Percentiles rank a stretch among this genome's conserved stretches.
phyloP scores from a whole-genome alignment of 2,797 vertebrate genomes.

The Carduelis carduelis region DNA sequence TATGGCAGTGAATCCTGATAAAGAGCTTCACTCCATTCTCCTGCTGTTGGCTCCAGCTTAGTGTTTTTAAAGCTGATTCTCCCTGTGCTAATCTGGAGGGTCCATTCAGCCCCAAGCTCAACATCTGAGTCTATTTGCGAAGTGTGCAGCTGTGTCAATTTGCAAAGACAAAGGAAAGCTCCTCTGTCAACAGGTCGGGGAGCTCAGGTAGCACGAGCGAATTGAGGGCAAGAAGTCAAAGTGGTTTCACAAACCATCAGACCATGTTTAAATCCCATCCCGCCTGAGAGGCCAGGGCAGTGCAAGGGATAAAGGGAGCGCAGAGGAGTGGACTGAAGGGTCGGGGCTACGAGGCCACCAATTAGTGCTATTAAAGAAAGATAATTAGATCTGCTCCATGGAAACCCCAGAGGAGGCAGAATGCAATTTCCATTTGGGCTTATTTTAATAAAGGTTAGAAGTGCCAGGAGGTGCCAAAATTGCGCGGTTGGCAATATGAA shows the following conservation, averaged over 20 bases:
- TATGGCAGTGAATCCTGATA: constrained; percentile 63
- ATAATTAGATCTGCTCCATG: constrained; percentile 76
- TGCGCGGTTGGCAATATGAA: background rate
- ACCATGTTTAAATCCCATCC: constrained; percentile 45
- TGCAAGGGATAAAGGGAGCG: constrained; percentile 12
- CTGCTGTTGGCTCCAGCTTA: constrained; percentile 65
- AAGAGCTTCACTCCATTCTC: constrained; percentile 68
- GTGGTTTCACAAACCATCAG: constrained; percentile 66
- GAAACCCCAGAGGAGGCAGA: constrained; percentile 65
- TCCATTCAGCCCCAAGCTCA: constrained; percentile 72
- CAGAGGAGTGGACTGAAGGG: constrained; percentile 42
- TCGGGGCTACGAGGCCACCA: constrained; percentile 63
- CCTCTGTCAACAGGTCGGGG: constrained; percentile 76
- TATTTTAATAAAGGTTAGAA: constrained; percentile 54
- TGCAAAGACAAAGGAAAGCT: constrained; percentile 82
- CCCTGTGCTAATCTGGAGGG: constrained; percentile 73
- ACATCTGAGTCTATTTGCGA: constrained; percentile 75
- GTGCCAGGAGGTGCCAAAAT: constrained; percentile 6
- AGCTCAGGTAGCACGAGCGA: constrained; percentile 74
- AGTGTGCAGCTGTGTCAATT: constrained; percentile 95
- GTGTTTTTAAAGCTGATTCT: constrained; percentile 72
- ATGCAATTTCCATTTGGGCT: constrained; percentile 54
- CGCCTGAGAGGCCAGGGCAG: constrained; percentile 17
- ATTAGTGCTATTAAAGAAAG: constrained; percentile 74
- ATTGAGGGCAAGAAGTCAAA: constrained; percentile 71